phyloP scores from a whole-genome alignment of 2,888 invertebrate species.

The Zygogramma bicolorata region DNA sequence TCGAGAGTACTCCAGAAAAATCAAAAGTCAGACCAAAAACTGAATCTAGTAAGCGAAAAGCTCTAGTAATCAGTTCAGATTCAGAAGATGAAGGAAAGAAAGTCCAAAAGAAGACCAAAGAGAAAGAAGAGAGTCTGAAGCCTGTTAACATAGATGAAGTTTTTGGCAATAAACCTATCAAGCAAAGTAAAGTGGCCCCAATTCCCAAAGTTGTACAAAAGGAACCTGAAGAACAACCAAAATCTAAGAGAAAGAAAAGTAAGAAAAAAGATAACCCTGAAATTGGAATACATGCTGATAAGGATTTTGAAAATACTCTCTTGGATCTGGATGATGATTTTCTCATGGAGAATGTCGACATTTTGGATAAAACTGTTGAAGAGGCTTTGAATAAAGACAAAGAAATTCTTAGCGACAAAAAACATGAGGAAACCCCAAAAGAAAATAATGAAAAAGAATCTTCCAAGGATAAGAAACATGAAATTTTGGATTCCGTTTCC shows the following conservation, averaged over 20 bases:
- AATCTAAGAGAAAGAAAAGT: constrained; percentile 50
- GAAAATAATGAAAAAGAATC: constrained; percentile 17
- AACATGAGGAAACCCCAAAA: background rate
- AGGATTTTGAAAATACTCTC: constrained; percentile 78
- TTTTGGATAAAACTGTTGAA: constrained; percentile 59
- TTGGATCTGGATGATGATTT: constrained; percentile 73
- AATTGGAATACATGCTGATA: constrained; percentile 74
- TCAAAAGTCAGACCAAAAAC: constrained; percentile 42
- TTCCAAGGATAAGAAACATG: background rate
- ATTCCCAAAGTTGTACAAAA: constrained; percentile 36
- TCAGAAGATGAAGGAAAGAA: constrained; percentile 53
- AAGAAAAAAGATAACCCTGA: constrained; percentile 55
- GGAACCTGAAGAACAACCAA: constrained; percentile 40
- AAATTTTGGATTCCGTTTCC: too few species aligned
- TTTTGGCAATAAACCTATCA: constrained; percentile 75
- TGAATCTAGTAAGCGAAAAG: constrained; percentile 53
- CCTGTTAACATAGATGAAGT: constrained; percentile 68
- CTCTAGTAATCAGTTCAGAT: constrained; percentile 52
- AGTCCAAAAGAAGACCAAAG: constrained; percentile 55
- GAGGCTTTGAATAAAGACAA: constrained; percentile 45
- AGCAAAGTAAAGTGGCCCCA: constrained; percentile 66
- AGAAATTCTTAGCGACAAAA: constrained; percentile 32
- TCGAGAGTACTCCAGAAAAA: constrained; percentile 69
- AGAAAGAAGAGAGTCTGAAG: constrained; percentile 61
- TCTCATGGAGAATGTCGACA: constrained; percentile 57